phyloP scores from a whole-genome alignment of 2,797 vertebrate genomes.

The Oreochromis grahami region DNA sequence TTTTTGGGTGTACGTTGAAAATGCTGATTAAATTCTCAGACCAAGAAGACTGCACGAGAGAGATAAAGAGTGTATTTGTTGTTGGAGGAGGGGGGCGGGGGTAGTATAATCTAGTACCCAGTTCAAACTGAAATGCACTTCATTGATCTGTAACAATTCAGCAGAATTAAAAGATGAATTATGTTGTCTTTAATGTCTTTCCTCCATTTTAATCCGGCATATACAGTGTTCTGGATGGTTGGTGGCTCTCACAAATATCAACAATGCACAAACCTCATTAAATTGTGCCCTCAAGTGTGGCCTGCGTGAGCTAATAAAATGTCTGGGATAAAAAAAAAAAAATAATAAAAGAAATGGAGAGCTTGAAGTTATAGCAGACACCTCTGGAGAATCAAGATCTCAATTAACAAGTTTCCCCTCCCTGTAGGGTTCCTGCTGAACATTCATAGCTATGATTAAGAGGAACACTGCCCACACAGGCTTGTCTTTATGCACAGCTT shows the following conservation, averaged over 20 bases:
- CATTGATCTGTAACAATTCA: not conserved
- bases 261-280: constrained; percentile 63
- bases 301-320: constrained; percentile 59
- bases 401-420: constrained; percentile 69
- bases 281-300: constrained; percentile 47
- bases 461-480: constrained; percentile 44
- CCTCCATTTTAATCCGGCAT: not conserved
- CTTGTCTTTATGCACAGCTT: constrained; percentile 57
- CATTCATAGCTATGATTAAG: constrained; percentile 56
- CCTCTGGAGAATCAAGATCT: constrained; percentile 65
- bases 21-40: accelerated
- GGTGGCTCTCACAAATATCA: constrained; percentile 20
- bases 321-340: not conserved
- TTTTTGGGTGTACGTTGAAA: not conserved
- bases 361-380: constrained; percentile 46
- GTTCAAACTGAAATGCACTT: not conserved
- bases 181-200: not conserved
- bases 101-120: not conserved
- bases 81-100: not conserved
- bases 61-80: not conserved
- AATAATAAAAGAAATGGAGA: constrained; percentile 16
- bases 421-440: constrained; percentile 42
- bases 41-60: not conserved
- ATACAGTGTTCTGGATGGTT: not conserved
- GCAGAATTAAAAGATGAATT: not conserved